A percentile compares a stretch with the other conserved stretches of the same genome.
These are phyloP conservation scores for Takifugu rubripes DNA, from an alignment of 2,797 vertebrate species.

Conservation along the genomic window DNA sequence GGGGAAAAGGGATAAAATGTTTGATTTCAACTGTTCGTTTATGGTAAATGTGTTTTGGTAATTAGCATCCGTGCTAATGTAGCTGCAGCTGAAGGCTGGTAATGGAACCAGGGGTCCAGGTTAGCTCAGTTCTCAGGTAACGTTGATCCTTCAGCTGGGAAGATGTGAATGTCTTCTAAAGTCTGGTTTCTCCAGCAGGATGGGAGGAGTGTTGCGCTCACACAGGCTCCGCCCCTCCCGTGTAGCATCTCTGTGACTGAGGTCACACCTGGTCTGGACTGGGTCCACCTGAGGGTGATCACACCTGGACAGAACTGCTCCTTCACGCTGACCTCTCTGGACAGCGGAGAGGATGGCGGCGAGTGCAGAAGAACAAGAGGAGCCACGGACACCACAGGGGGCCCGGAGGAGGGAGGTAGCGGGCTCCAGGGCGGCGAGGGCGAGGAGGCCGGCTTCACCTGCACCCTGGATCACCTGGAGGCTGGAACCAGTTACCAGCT, in stretches of 20 bases:
- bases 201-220: conserved; percentile 9
- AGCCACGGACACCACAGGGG: background rate
- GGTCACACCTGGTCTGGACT: conserved; percentile 30
- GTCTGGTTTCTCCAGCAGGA: conserved; percentile 41
- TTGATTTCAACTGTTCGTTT: no score
- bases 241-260: conserved; percentile 55
- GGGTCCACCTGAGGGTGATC: conserved; percentile 39
- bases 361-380: conserved; percentile 20
- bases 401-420: conserved; percentile 1
- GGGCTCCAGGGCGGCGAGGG: background rate
- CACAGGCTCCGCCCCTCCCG: conserved; percentile 6
- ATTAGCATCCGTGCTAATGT: no score
- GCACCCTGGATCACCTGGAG: conserved; percentile 56
- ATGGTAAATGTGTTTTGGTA: no score
- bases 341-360: background rate
- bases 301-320: conserved; percentile 50
- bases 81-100: no score
- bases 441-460: conserved; percentile 31
- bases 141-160: no score
- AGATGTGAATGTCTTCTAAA: background rate
- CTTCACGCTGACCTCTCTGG: conserved; percentile 44
- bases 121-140: no score
- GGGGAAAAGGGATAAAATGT: no score
- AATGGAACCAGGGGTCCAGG: no score
- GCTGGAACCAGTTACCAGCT: conserved; percentile 65